Conservation (phyloP, 2,797 vertebrate species). For the Diplodus sargus region DNA sequence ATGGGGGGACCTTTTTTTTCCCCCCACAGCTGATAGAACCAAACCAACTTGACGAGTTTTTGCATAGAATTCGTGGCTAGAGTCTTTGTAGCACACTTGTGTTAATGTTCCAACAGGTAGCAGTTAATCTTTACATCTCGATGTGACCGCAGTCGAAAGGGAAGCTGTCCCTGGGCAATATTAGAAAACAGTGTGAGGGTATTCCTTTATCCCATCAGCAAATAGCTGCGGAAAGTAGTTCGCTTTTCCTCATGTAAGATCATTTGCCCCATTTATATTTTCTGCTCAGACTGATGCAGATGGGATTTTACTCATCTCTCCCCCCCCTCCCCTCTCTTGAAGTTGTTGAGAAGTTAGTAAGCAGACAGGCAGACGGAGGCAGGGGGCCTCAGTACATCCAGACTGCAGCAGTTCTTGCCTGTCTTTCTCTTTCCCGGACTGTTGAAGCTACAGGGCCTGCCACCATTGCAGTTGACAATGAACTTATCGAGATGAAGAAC, state of each 20-base stretch:
- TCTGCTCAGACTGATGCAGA: conserved; percentile 59
- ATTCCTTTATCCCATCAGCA: conserved; percentile 59
- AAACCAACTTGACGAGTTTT: neutral
- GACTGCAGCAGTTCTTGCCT: conserved; percentile 36
- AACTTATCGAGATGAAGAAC: conserved; percentile 60
- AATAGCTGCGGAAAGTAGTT: conserved; percentile 59
- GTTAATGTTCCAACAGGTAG: conserved; percentile 16
- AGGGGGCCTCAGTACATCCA: conserved; percentile 51
- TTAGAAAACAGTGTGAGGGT: conserved; percentile 16
- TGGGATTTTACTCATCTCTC: conserved; percentile 58
- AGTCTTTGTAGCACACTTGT: neutral
- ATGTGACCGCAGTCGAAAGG: conserved; percentile 5
- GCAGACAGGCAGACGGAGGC: conserved; percentile 36
- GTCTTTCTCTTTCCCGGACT: conserved; percentile 27
- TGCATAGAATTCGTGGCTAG: neutral
- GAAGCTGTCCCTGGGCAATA: conserved; percentile 38
- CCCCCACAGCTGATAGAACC: neutral
- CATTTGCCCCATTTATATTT: conserved; percentile 75
- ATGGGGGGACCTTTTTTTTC: neutral
- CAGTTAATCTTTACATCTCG: conserved; percentile 22
- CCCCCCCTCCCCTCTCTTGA: conserved; percentile 25
- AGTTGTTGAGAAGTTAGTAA: conserved; percentile 65
- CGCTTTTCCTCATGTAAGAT: conserved; percentile 67
- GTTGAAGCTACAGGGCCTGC: conserved; percentile 39
- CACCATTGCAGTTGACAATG: conserved; percentile 46